Conservation (phyloP, 2,797 vertebrate species). For the Esox lucius region DNA sequence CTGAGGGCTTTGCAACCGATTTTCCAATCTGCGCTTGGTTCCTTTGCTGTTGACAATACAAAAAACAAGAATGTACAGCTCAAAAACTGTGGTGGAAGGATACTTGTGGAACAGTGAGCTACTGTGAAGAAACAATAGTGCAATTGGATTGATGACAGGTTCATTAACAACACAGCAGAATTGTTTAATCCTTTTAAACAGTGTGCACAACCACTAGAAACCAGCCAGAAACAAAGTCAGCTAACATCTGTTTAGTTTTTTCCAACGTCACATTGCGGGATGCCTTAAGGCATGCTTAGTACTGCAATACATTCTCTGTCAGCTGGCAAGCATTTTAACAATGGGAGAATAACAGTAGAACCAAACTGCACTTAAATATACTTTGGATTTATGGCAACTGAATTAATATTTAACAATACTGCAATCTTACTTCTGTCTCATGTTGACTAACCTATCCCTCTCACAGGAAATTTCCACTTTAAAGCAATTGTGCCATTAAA, state of each 20-base stretch:
- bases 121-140: conserved; percentile 13
- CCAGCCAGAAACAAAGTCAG: conserved; percentile 28
- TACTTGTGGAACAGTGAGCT: conserved; percentile 27
- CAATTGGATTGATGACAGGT: conserved; percentile 1
- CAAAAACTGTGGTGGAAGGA: conserved; percentile 45
- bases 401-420: too few relatives aligned
- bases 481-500: too few relatives aligned
- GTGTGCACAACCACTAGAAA: conserved; percentile 29
- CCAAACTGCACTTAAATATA: too few relatives aligned
- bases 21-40: conserved; percentile 65
- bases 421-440: too few relatives aligned
- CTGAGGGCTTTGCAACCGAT: conserved; percentile 61
- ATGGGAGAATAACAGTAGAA: too few relatives aligned
- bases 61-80: conserved; percentile 52
- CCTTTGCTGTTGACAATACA: conserved; percentile 59
- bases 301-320: conserved; percentile 22
- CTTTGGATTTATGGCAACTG: too few relatives aligned
- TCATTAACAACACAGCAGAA: neutral
- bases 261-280: conserved; percentile 47
- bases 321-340: conserved; percentile 28
- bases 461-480: too few relatives aligned
- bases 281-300: conserved; percentile 41
- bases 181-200: conserved; percentile 37
- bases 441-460: too few relatives aligned
- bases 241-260: conserved; percentile 54